Evolutionary conservation across 2,888 invertebrate genomes (phyloP).

Genomic region (Hydroisotoma schaefferi): DNA sequence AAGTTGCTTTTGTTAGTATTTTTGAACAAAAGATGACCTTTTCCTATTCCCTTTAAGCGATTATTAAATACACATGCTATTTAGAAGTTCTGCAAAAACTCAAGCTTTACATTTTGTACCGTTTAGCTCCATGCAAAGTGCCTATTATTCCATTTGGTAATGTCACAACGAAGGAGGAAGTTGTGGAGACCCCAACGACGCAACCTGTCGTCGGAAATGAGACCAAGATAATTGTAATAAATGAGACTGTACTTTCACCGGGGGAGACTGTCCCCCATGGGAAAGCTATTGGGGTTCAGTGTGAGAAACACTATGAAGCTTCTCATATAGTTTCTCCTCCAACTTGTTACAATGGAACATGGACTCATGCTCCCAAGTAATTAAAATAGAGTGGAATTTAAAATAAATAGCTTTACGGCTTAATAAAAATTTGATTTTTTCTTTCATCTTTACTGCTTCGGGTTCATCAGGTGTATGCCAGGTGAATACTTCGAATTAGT

Average conservation of each 20-base stretch:
- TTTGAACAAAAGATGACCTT: conserved; percentile 24
- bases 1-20: conserved; percentile 73
- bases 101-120: not conserved
- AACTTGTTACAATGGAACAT: conserved; percentile 90
- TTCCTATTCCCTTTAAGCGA: conserved; percentile 33
- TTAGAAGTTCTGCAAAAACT: too few relatives aligned
- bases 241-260: conserved; percentile 1
- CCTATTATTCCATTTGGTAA: conserved; percentile 62
- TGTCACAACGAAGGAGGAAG: conserved; percentile 44
- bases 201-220: too few relatives aligned
- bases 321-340: conserved; percentile 67
- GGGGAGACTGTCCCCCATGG: conserved; percentile 63
- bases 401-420: too few relatives aligned
- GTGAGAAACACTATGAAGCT: conserved; percentile 70
- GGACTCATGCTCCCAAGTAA: conserved; percentile 87
- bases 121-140: conserved; percentile 88
- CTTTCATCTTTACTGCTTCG: too few relatives aligned
- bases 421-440: too few relatives aligned
- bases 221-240: conserved; percentile 16
- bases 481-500: too few relatives aligned
- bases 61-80: not conserved
- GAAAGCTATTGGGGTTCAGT: conserved; percentile 69
- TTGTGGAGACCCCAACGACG: conserved; percentile 34
- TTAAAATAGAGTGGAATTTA: too few relatives aligned
- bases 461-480: too few relatives aligned